These are phyloP conservation scores for Netelia fuscicornis DNA, from an alignment of 2,888 invertebrate genomes.

Conservation along the genomic window DNA sequence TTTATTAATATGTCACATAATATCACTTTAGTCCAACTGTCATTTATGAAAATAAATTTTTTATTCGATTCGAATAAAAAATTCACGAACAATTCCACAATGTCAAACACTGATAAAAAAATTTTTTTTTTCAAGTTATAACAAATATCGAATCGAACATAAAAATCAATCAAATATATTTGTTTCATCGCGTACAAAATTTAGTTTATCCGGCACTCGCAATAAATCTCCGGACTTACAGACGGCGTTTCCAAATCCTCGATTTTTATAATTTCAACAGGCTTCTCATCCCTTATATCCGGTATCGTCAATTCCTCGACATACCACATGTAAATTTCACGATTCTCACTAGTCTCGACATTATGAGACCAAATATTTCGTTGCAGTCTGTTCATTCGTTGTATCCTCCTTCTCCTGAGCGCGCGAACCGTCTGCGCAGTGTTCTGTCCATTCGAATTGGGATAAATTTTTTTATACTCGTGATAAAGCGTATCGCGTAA, in stretches of 20 bases:
- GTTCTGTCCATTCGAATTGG: constrained; percentile 2
- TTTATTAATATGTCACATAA: too few species aligned
- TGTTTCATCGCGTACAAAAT: neutral
- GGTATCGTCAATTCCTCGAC: constrained; percentile 51
- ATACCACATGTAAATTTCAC: constrained; percentile 47
- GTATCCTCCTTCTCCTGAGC: constrained; percentile 32
- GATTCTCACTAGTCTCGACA: neutral
- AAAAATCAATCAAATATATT: too few species aligned
- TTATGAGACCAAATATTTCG: neutral
- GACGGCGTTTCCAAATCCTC: constrained; percentile 48
- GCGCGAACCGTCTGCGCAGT: constrained; percentile 23
- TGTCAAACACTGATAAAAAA: too few species aligned
- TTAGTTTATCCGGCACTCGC: neutral
- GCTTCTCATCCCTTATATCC: constrained; percentile 5
- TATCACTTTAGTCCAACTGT: too few species aligned
- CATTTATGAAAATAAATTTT: too few species aligned
- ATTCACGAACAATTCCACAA: too few species aligned
- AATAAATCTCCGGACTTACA: constrained; percentile 35
- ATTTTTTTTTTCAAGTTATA: too few species aligned
- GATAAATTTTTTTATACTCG: constrained; percentile 43
- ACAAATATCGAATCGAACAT: too few species aligned
- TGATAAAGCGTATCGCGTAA: constrained; percentile 9
- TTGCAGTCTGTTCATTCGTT: constrained; percentile 34
- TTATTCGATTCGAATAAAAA: too few species aligned
- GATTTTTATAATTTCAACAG: constrained; percentile 50